Percentiles rank a stretch among this genome's conserved stretches.
Conservation (phyloP, 1,140 invertebrate species). For the Nomia melanderi region DNA sequence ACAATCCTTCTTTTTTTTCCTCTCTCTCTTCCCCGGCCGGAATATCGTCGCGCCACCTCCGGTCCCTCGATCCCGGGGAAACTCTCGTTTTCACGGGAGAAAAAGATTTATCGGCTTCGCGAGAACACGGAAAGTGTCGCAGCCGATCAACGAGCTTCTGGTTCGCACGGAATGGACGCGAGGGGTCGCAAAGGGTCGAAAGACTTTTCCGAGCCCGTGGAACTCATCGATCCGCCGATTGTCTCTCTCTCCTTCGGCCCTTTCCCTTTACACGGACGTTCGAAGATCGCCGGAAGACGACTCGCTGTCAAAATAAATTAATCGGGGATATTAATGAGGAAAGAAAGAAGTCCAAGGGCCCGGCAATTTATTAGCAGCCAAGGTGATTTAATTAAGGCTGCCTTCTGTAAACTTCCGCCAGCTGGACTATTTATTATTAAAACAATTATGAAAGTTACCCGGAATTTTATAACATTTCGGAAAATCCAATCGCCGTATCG, state of each 20-base stretch:
- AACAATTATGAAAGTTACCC: neutral
- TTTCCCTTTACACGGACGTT: no score
- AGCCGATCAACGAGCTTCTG: conserved; percentile 51
- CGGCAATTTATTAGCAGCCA: conserved; percentile 30
- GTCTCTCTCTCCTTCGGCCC: conserved; percentile 13
- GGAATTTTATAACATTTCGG: neutral
- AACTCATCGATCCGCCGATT: conserved; percentile 36
- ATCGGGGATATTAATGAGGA: conserved; percentile 43
- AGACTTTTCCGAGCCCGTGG: conserved; percentile 13
- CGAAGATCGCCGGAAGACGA: neutral
- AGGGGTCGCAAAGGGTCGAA: conserved; percentile 4
- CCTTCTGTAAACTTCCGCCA: neutral
- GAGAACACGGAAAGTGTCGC: conserved; percentile 62
- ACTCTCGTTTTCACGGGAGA: conserved; percentile 57
- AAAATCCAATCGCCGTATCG: no score
- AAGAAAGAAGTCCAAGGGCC: neutral
- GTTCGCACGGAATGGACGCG: conserved; percentile 14
- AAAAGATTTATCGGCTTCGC: conserved; percentile 61
- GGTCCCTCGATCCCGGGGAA: conserved; percentile 33
- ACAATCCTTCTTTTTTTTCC: no score
- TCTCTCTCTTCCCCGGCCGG: no score
- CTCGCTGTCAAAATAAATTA: conserved; percentile 43
- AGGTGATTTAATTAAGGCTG: conserved; percentile 29
- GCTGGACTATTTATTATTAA: conserved; percentile 15
- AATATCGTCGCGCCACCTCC: no score